Evolutionary conservation across 2,113 vertebrate genomes (phyloP), one percentile per base, ranked within the genome.

Genomic region (Limnothrissa miodon): DNA sequence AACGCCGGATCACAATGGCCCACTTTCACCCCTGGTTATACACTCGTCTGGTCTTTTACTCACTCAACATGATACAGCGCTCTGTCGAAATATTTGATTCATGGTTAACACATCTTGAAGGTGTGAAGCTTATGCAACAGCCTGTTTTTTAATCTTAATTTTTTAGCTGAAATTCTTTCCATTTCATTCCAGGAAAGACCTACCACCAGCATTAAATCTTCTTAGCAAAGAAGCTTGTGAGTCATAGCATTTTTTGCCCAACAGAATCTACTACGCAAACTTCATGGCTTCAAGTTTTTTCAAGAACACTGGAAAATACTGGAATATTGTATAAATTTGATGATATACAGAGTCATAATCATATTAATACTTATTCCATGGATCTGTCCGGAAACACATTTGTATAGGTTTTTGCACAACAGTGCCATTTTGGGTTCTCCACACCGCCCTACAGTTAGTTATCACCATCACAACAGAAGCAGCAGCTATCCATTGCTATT

Each of bases 381-480:
- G 48, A 51, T 19, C 21, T n/a, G n/a, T n/a, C n/a, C n/a, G n/a
- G n/a, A n/a, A n/a, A n/a, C n/a, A n/a, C n/a, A n/a, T n/a, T n/a
- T n/a, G n/a, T n/a, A n/a, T n/a, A n/a, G n/a, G n/a, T n/a, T n/a
- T 29, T 23, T 39, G 10, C 81, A 29, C 82, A 81, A 82, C 66
- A 83, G 82, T 33, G 70, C 84, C 33, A 42, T 53, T 11, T 62
- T 44, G 19, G 53, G 80, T 46, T 46, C 62, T 29, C 83, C 83
- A 87, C 86, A 91, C 92, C 90, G 89, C 89, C 91, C 89, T 87
- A 82, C 83, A 84, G 80, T 79, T 62, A 48, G 88, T n/a, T n/a
- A n/a, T n/a, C n/a, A n/a, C n/a, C n/a, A n/a, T n/a, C n/a, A n/a
- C n/a, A n/a, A n/a, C n/a, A n/a, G n/a, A n/a, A n/a, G n/a, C n/a